Evolutionary conservation across 2,888 invertebrate species (phyloP), one percentile per base, ranked within the genome.

Genomic region (Cataglyphis livida): DNA sequence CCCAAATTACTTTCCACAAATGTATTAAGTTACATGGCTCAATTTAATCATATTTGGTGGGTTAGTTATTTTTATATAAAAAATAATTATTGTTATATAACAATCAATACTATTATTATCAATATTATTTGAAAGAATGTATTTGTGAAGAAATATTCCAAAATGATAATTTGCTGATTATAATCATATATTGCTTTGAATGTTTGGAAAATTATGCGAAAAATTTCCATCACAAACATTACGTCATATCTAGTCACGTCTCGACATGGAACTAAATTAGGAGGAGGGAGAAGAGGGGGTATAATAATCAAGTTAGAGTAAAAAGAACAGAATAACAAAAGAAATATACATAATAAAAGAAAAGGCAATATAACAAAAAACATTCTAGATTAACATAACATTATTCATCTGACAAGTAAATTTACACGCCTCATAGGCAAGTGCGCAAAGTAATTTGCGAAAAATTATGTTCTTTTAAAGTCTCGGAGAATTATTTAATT

Each of bases 351-450:
- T 3, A 41, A 41, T n/a, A 65, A 65, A 59, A 25, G 66, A 59
- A 59, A 71, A 71, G 35, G 59, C 32, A 3, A 15, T 44, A 44
- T 78, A 57, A 21, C 12, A 57, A 44, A 68, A 59, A 44, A 79
- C 41, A 78, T 70, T 15, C 28, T 59, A 70, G 70, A 48, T 79
- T 54, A 71, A 44, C 70, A 44, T 78, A 70, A 78, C 57, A 59
- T 79, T 70, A 48, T 44, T 71, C 44, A 59, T 79, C 44, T 70
- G 44, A 59, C 59, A 44, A 59, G 44, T 35, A 59, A 71, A 71
- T 35, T 32, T 32, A 41, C 41, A 18, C 54, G 54, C 18, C 35
- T 38, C 7, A 65, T 51, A 44, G n/a, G 51, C 25, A 51, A 7
- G 1, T 25, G 12, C 21, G 28, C 65, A 6, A 75, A 51, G 66